Base-by-base conservation (phyloP, 2,113 vertebrate genomes). In the Laterallus jamaicensis region DNA sequence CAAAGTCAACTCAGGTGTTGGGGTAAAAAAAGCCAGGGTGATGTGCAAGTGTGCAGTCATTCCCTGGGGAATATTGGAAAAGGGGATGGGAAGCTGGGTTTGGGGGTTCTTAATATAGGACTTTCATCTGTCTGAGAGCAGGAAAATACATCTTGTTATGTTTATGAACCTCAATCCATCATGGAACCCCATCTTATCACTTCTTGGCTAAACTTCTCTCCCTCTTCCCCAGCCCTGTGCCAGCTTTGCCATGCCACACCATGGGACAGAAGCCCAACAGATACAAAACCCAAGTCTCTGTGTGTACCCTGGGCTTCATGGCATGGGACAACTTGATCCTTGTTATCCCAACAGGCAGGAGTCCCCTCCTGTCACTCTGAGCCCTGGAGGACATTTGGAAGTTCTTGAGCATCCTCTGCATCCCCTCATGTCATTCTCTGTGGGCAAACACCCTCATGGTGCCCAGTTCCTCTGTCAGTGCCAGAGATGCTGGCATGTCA, bases 221-320 rank as follows among this genome's bases (percentile, higher is more conserved):
- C 32, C 19, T 13, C 44, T 32, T 32, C 28, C 68, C 50, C 15
- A 68, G 50, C 25, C n/a, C 60, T 58, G 16, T 2, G 12, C 19
- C 21, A 64, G 37, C 29, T 58, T 86, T 54, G 29, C 22, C 12
- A 5, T 50, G 76, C 40, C 11, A 5, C 44, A 70, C 35, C 68
- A 19, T 18, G 44, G 40, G 56, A 55, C 11, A 0, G 0, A 75
- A 52, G 31, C 22, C 14, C 77, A 79, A n/a, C 18, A 31, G 54
- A 24, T 16, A 67, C 73, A 16, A 39, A 52, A 63, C 25, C 8
- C 42, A 70, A 35, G 14, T 4, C 10, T 64, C 39, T 14, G n/a
- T 2, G 1, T 11, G 31, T 68, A 12, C 35, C 47, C 14, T 8
- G 22, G 50, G n/a, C 50, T 84, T 75, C 44, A 37, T 0, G 0